Percentiles rank a stretch among this genome's conserved stretches.
Evolutionary conservation across 2,113 vertebrate species (phyloP).

Genomic region (Cyanoliseus patagonus): DNA sequence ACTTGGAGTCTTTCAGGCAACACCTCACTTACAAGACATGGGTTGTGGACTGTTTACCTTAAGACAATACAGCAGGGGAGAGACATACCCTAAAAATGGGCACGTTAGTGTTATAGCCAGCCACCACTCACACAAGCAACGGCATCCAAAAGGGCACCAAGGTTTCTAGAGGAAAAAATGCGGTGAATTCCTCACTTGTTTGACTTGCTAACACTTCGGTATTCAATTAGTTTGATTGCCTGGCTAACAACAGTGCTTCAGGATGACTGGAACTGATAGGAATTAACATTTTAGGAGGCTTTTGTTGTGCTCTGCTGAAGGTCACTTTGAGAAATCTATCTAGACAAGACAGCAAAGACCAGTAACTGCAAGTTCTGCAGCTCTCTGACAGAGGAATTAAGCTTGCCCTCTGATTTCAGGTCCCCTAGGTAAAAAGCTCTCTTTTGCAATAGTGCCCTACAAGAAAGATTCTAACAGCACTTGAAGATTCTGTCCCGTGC

Average conservation of each 20-base stretch:
- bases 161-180: background rate
- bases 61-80: background rate
- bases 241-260: background rate
- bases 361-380: background rate
- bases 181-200: background rate
- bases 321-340: constrained; percentile 16
- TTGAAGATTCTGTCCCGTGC: constrained; percentile 15
- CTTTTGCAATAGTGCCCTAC: background rate
- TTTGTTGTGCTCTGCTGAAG: constrained; percentile 43
- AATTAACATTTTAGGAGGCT: constrained; percentile 59
- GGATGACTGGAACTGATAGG: constrained; percentile 25
- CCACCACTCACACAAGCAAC: background rate
- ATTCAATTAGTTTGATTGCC: background rate
- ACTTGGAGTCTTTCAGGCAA: background rate
- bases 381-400: constrained; percentile 16
- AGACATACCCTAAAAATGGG: background rate
- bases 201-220: background rate
- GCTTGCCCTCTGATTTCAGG: background rate
- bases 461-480: constrained; percentile 18
- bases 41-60: background rate
- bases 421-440: background rate
- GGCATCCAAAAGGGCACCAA: background rate
- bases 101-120: background rate
- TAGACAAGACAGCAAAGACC: background rate
- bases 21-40: background rate